A percentile compares a stretch with the other conserved stretches of the same genome.
phyloP scores from a whole-genome alignment of 2,797 vertebrate species.

The Sardinella longiceps region DNA sequence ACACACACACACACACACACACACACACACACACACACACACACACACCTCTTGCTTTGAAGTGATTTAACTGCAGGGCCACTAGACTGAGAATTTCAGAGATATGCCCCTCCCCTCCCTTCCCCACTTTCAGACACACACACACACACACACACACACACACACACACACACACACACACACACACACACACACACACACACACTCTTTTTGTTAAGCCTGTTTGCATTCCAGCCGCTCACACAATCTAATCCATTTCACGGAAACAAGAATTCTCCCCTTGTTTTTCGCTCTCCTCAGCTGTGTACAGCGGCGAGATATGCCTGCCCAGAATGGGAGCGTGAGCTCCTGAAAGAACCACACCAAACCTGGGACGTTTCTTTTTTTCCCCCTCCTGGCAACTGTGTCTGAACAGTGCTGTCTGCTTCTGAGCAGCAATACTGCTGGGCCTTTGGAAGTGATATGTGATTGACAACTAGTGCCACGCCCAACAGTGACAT shows the following conservation, averaged over 20 bases:
- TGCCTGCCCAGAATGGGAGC: neutral
- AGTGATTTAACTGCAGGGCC: neutral
- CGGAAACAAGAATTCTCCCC: neutral
- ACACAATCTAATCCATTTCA: neutral
- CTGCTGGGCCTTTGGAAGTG: neutral
- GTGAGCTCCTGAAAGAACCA: neutral
- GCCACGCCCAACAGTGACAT: neutral
- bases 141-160: neutral
- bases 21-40: neutral
- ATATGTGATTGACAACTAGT: neutral
- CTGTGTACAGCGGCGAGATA: neutral
- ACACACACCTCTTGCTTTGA: neutral
- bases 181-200: neutral
- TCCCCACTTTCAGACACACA: neutral
- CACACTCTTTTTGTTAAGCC: neutral
- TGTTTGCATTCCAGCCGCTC: neutral
- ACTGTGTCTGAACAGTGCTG: no score
- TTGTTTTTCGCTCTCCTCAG: neutral
- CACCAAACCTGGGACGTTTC: neutral
- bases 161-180: constrained; percentile 12
- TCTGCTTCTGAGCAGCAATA: neutral
- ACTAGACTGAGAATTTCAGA: neutral
- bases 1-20: neutral
- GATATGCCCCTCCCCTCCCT: no score
- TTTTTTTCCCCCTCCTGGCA: no score